phyloP scores from a whole-genome alignment of 92 coral and sea anemone species.

The Metridium senile region DNA sequence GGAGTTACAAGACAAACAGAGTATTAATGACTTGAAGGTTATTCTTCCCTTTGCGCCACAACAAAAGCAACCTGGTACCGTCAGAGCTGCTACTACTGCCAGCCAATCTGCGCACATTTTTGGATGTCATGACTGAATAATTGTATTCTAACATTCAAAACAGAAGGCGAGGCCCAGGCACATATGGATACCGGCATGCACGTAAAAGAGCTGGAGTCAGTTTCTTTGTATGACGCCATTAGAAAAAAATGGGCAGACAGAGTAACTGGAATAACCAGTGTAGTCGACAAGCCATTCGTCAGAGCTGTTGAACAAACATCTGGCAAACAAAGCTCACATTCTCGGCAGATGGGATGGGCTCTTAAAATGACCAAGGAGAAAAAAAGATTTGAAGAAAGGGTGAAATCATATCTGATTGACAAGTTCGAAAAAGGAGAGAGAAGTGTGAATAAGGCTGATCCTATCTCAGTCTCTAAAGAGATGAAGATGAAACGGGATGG shows the following conservation, averaged over 20 bases:
- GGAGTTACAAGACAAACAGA: background rate
- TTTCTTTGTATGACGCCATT: slow-evolving; percentile 34
- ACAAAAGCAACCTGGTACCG: background rate
- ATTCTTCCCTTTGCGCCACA: slow-evolving; percentile 18
- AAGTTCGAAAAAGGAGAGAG: slow-evolving; percentile 51
- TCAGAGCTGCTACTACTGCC: background rate
- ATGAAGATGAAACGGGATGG: slow-evolving; percentile 57
- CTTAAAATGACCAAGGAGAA: slow-evolving; percentile 50
- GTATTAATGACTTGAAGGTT: slow-evolving; percentile 1
- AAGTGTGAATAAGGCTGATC: slow-evolving; percentile 51
- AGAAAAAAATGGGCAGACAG: slow-evolving; percentile 41
- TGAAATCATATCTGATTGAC: slow-evolving; percentile 44
- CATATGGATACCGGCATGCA: slow-evolving; percentile 65
- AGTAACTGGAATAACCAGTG: slow-evolving; percentile 11
- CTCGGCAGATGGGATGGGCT: slow-evolving; percentile 61
- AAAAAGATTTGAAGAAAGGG: slow-evolving; percentile 42
- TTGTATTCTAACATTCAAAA: slow-evolving; percentile 47
- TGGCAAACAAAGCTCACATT: background rate
- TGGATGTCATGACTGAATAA: slow-evolving; percentile 4
- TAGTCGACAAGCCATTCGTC: background rate
- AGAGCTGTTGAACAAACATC: background rate
- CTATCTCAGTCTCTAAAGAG: slow-evolving; percentile 60
- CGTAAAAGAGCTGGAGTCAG: slow-evolving; percentile 27
- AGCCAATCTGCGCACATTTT: background rate
- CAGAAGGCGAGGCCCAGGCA: slow-evolving; percentile 41